Base-by-base conservation (phyloP, 2,113 vertebrate species). In the Toxotes jaculatrix region DNA sequence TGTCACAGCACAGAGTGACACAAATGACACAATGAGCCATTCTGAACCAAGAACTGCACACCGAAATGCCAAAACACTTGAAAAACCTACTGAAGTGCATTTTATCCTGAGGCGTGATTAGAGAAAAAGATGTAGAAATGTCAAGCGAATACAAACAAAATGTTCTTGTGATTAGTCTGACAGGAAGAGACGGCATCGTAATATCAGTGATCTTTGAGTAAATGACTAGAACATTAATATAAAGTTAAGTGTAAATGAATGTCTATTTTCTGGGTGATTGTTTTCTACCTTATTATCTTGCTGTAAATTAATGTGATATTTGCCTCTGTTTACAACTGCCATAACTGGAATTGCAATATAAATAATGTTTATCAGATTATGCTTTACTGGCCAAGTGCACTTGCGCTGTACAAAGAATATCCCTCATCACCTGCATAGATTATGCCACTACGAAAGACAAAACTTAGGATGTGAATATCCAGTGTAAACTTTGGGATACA, bases 51-150 rank as follows among this genome's bases (percentile, higher is more conserved):
- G 8, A 23, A 11, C 32, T 31, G 32, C n/a, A 38, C 27, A 7
- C 5, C 72, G 38, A 87, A 80, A 86, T 73, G 66, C 3, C 74
- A 79, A 57, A 82, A 32, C 67, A 67, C 65, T 79, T 43, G 36
- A 59, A 70, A 78, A 32, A 64, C 4, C 10, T 61, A 23, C 1
- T 68, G 23, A 21, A 40, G 69, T 14, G 0, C 5, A 38, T 63
- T 74, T 57, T 6, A 9, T 70, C 16, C 7, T 34, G 42, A 38
- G 53, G 5, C 38, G 14, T 21, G n/a, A 55, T 55, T 7, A 40
- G 10, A 34, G 21, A 78, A 51, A 42, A 6, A 40, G 7, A 10
- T 1, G 34, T 32, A 32, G 40, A 87, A 82, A 68, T 75, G 51
- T 76, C 59, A 84, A 55, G 9, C 63, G 23, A 79, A 45, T 43